Conservation (phyloP, 1,140 invertebrate species). For the Papilio machaon region DNA sequence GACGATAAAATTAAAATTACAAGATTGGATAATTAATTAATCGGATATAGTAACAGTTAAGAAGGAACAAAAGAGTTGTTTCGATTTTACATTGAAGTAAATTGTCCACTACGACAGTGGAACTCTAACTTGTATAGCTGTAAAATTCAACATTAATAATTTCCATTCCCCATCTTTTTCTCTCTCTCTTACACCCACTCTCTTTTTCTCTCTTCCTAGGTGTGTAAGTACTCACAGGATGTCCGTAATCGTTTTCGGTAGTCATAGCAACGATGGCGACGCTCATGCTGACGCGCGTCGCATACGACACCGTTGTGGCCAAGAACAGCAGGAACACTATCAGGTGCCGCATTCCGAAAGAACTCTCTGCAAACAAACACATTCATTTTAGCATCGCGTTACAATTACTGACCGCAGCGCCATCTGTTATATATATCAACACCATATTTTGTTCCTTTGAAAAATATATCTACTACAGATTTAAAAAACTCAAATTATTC, state of each 20-base stretch:
- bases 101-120: background rate
- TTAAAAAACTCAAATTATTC: too few species aligned
- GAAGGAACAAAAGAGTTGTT: background rate
- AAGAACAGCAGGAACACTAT: constrained; percentile 86
- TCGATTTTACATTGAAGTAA: too few species aligned
- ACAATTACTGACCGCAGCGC: background rate
- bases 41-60: background rate
- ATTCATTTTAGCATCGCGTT: background rate
- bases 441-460: too few species aligned
- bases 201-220: too few species aligned
- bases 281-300: constrained; percentile 86
- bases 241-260: constrained; percentile 70
- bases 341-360: constrained; percentile 83
- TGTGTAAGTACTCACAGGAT: constrained; percentile 53
- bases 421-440: background rate
- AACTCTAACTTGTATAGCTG: background rate
- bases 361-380: constrained; percentile 54
- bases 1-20: constrained; percentile 20
- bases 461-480: too few species aligned
- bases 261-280: constrained; percentile 89
- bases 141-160: background rate
- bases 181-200: background rate
- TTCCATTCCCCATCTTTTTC: background rate
- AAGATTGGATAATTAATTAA: background rate
- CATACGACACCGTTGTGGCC: constrained; percentile 85